Conservation (phyloP, 2,113 vertebrate genomes). For the Apaloderma vittatum region DNA sequence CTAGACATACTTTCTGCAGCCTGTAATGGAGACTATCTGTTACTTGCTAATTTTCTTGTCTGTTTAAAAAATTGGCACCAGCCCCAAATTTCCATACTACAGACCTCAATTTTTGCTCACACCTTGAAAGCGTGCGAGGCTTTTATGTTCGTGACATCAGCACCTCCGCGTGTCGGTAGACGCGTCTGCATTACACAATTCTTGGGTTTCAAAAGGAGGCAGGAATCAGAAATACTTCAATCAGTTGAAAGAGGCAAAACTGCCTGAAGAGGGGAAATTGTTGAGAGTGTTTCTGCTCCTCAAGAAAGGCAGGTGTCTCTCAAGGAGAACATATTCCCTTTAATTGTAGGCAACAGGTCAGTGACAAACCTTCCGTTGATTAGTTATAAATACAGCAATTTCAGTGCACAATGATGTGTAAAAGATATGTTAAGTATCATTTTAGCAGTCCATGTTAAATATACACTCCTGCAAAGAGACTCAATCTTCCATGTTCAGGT, state of each 20-base stretch:
- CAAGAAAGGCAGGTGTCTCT: neutral
- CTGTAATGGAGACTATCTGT: neutral
- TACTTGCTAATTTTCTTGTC: slow-evolving; percentile 25
- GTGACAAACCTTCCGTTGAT: neutral
- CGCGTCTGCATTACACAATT: neutral
- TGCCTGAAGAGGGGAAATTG: neutral
- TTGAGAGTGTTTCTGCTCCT: neutral
- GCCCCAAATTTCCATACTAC: neutral
- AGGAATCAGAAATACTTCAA: neutral
- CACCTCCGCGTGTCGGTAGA: neutral
- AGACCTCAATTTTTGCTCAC: neutral
- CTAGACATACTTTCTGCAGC: neutral
- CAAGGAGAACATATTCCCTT: neutral
- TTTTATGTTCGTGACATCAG: neutral
- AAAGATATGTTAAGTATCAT: accelerated
- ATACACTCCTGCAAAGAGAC: neutral
- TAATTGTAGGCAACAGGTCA: accelerated
- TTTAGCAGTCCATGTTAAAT: neutral
- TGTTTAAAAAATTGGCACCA: neutral
- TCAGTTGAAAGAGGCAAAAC: neutral
- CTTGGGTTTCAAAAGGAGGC: neutral
- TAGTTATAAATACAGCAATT: neutral
- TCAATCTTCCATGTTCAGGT: neutral
- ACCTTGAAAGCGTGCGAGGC: neutral
- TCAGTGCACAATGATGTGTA: neutral